Base-by-base conservation (phyloP, 2,888 invertebrate genomes). In the Myathropa florea region DNA sequence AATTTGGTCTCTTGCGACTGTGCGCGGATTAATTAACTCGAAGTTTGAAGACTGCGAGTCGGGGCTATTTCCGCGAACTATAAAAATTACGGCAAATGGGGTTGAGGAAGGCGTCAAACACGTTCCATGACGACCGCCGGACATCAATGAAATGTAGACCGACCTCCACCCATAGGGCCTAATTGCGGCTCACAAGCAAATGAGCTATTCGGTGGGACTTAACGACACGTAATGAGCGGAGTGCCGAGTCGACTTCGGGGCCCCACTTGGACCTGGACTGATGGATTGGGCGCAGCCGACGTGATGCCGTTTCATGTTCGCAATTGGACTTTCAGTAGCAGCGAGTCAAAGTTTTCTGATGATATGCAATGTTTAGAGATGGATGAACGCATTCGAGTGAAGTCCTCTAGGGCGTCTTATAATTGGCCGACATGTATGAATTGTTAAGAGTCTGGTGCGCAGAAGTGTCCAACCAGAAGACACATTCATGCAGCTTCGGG, bases 1-100 rank as follows among this genome's bases (percentile, higher is more conserved):
- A 24, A 24, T 18, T 21, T 21, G 39, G 24, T 39, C 18, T 4
- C 30, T 36, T 57, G 57, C 46, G 57, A 24, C 28, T 9, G 21
- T 1, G 46, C 46, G 46, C 6, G 68, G 72, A 73, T 68, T 78
- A 83, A 83, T 83, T 83, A 83, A 73, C 83, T 68, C 72, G 26
- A 12, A 63, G 53, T 63, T 60, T 65, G 21, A 77, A 36, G 36
- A 67, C 71, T 61, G 55, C 63, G 28, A 39, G 39, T n/a, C 55
- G 30, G 2, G 65, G 21, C n/a, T 78, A 63, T 73, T 83, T 83
- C 83, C 63, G 55, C 73, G 80, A 73, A 63, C 80, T 39, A 80
- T 73, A 61, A 80, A 73, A 73, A n/a, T 71, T 30, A 77, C 60
- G 65, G 36, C 36, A 57, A 76, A 65, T 57, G 30, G 28, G 65